Percentiles rank a stretch among this genome's conserved stretches.
Conservation (phyloP, 1,140 invertebrate genomes). For the Drosophila tsacasi region DNA sequence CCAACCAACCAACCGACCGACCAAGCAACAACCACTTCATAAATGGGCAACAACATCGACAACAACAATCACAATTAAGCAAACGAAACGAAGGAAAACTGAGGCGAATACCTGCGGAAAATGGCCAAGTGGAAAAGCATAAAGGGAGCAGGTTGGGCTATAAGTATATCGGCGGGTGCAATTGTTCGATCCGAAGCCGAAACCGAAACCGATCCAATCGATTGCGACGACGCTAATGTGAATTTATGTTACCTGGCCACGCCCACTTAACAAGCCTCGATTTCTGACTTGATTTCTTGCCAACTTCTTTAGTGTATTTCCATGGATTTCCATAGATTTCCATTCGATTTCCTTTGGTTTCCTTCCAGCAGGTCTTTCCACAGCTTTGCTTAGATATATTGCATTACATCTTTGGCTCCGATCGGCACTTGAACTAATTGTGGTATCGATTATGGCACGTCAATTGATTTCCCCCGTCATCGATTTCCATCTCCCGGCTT, state of each 20-base stretch:
- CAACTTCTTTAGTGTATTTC: slow-evolving; percentile 6
- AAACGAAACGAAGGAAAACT: slow-evolving; percentile 51
- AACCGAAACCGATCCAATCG: slow-evolving; percentile 38
- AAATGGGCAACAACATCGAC: slow-evolving; percentile 60
- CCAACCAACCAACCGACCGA: neutral
- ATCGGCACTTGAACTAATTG: slow-evolving; percentile 64
- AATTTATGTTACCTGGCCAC: slow-evolving; percentile 67
- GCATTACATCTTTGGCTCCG: slow-evolving; percentile 56
- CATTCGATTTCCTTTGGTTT: slow-evolving; percentile 3
- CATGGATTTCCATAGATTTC: slow-evolving; percentile 11
- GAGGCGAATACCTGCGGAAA: slow-evolving; percentile 39
- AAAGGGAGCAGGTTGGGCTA: slow-evolving; percentile 27
- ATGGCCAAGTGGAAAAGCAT: slow-evolving; percentile 40
- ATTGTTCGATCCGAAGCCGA: slow-evolving; percentile 30
- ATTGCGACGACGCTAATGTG: slow-evolving; percentile 65
- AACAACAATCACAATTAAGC: slow-evolving; percentile 66
- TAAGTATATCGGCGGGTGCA: slow-evolving; percentile 27
- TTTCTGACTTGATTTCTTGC: slow-evolving; percentile 16
- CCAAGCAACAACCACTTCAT: slow-evolving; percentile 55
- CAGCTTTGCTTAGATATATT: slow-evolving; percentile 34
- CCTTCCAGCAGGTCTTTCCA: slow-evolving; percentile 21
- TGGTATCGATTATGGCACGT: slow-evolving; percentile 71
- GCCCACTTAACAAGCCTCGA: slow-evolving; percentile 53
- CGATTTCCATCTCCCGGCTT: slow-evolving; percentile 12
- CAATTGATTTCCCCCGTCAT: slow-evolving; percentile 30